These are phyloP conservation scores for Peromyscus nudipes DNA, from an alignment of 2,797 vertebrate species.

Conservation along the genomic window DNA sequence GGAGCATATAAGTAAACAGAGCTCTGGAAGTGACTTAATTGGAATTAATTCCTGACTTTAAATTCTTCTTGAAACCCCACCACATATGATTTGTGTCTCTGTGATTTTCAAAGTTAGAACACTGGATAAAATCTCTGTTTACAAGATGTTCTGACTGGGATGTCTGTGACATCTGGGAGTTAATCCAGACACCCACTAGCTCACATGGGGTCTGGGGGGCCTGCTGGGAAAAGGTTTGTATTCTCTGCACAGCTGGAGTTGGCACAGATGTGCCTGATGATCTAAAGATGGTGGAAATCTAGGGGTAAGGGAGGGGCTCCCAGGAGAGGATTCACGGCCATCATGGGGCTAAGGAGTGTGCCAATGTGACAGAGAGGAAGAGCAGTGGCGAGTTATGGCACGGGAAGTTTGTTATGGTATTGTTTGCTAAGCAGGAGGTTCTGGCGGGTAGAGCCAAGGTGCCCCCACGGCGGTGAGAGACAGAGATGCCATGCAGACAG, in stretches of 20 bases:
- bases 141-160: neutral
- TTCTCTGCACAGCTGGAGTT: neutral
- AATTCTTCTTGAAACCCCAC: neutral
- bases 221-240: neutral
- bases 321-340: neutral
- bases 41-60: neutral
- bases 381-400: neutral
- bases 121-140: constrained; percentile 1
- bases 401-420: no score
- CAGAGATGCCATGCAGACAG: no score
- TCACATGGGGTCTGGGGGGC: neutral
- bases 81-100: neutral
- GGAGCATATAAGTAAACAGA: neutral
- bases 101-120: constrained; percentile 3
- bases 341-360: neutral
- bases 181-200: neutral
- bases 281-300: neutral
- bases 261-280: neutral
- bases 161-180: neutral
- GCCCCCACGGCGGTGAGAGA: no score
- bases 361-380: neutral
- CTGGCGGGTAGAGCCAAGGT: no score
- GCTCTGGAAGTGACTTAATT: constrained; percentile 21
- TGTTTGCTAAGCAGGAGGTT: no score
- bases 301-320: neutral